Conservation (phyloP, 2,888 invertebrate genomes). For the Penaeus monodon region DNA sequence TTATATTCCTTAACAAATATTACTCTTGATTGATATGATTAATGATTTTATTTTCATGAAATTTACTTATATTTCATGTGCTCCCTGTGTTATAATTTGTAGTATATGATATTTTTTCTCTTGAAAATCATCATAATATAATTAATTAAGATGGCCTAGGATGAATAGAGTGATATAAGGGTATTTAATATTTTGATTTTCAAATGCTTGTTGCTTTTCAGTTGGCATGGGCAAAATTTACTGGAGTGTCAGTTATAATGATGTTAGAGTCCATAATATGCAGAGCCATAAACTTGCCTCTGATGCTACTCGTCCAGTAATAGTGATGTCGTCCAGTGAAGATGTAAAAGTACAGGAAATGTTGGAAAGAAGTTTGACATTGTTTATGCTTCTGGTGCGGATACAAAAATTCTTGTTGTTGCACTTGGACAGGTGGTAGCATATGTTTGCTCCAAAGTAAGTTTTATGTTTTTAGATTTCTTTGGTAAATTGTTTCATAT, state of each 20-base stretch:
- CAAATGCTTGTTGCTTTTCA: slow-evolving; percentile 5
- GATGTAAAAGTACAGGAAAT: slow-evolving; percentile 52
- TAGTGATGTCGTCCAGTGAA: slow-evolving; percentile 57
- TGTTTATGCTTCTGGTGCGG: slow-evolving; percentile 87
- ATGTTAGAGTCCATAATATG: slow-evolving; percentile 42
- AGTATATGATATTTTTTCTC: not conserved
- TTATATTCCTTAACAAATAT: too few relatives aligned
- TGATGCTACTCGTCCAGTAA: slow-evolving; percentile 5
- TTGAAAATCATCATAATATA: not conserved
- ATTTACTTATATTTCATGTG: too few relatives aligned
- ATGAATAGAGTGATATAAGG: not conserved
- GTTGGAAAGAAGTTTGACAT: slow-evolving; percentile 73
- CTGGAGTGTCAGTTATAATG: slow-evolving; percentile 41
- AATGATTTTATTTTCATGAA: too few relatives aligned
- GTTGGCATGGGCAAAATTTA: slow-evolving; percentile 50
- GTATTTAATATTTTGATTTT: too few relatives aligned
- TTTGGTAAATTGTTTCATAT: not conserved
- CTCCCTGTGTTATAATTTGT: too few relatives aligned
- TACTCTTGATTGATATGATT: too few relatives aligned
- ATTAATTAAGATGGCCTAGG: not conserved
- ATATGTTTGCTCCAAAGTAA: slow-evolving; percentile 76
- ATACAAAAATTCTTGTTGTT: slow-evolving; percentile 86
- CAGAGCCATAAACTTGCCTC: not conserved
- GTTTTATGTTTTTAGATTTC: not conserved
- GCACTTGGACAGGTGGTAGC: slow-evolving; percentile 79